A percentile compares a stretch with the other conserved stretches of the same genome.
Evolutionary conservation across 2,113 vertebrate genomes (phyloP).

Genomic region (Gadus chalcogrammus): DNA sequence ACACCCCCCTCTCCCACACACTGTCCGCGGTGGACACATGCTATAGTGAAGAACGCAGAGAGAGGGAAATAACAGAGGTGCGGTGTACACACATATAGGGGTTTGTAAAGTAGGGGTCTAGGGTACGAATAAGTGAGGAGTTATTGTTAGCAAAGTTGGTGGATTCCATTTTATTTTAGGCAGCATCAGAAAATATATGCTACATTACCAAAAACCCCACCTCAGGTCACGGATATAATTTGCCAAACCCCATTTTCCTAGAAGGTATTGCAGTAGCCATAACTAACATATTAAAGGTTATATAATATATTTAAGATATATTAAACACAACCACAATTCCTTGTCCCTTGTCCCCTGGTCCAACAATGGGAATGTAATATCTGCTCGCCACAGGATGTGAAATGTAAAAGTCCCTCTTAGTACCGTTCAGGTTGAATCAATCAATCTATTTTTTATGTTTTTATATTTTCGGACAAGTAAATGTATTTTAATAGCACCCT

Average conservation of each 20-base stretch:
- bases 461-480: slow-evolving; percentile 38
- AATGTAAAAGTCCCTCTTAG: slow-evolving; percentile 20
- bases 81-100: not conserved
- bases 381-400: slow-evolving; percentile 45
- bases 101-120: not conserved
- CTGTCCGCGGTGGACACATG: slow-evolving; percentile 27
- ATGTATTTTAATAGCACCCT: slow-evolving; percentile 45
- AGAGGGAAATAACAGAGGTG: not conserved
- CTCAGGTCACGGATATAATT: slow-evolving; percentile 5
- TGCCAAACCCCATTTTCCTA: slow-evolving; percentile 3
- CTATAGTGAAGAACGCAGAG: slow-evolving; percentile 10
- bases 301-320: slow-evolving; percentile 12
- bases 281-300: no score
- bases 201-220: not conserved
- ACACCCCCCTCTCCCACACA: slow-evolving; percentile 17
- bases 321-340: slow-evolving; percentile 30
- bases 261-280: slow-evolving; percentile 33
- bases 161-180: not conserved
- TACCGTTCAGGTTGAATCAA: slow-evolving; percentile 42
- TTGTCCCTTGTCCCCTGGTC: slow-evolving; percentile 14
- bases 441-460: slow-evolving; percentile 27
- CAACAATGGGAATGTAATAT: slow-evolving; percentile 47
- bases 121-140: not conserved
- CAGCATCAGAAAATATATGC: not conserved
- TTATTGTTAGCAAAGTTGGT: not conserved